Conservation (phyloP, 2,888 invertebrate genomes). For the Brachyopa scutellaris region DNA sequence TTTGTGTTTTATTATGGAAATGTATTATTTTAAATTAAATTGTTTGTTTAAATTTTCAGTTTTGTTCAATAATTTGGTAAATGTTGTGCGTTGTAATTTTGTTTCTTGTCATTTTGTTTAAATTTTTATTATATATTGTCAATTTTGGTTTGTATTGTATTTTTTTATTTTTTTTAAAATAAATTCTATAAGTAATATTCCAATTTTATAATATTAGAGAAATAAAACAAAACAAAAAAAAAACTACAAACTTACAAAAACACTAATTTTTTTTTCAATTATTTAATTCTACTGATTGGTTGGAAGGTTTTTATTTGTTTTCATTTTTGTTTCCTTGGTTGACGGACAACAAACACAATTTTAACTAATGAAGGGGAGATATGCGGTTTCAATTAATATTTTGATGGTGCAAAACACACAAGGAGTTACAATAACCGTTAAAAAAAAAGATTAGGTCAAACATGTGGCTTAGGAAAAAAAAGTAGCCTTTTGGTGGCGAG, state of each 20-base stretch:
- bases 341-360: constrained; percentile 25
- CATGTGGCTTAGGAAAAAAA: no score
- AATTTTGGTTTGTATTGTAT: constrained; percentile 22
- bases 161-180: constrained; percentile 2
- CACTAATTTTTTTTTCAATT: constrained; percentile 37
- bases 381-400: constrained; percentile 24
- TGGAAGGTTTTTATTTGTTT: constrained; percentile 4
- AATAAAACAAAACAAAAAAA: constrained; percentile 56
- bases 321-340: constrained; percentile 21
- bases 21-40: constrained; percentile 44
- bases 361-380: constrained; percentile 28
- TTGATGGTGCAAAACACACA: neutral
- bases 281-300: constrained; percentile 20
- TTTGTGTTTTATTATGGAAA: constrained; percentile 7
- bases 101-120: constrained; percentile 31
- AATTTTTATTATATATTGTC: neutral
- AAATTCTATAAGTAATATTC: constrained; percentile 48
- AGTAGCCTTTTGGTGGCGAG: no score
- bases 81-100: constrained; percentile 38
- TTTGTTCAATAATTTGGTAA: constrained; percentile 12
- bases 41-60: constrained; percentile 16
- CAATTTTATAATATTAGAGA: constrained; percentile 64
- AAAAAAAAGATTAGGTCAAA: no score
- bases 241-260: constrained; percentile 47
- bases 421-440: neutral